Base-by-base conservation (phyloP, 1,140 invertebrate species). In the Colletes gigas region DNA sequence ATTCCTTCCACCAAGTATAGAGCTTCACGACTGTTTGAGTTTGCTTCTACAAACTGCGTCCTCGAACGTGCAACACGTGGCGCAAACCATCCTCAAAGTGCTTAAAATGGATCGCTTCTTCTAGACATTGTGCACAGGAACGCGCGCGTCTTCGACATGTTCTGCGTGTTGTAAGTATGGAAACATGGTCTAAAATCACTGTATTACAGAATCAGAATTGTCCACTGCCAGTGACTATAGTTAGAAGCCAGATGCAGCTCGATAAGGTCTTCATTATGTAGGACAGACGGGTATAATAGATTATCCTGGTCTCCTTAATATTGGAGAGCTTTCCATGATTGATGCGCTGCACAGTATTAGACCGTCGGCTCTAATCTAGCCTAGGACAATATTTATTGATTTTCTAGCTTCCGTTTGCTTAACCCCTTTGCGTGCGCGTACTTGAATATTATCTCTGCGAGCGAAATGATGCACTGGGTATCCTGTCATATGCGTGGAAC, bases 261-360 rank as follows among this genome's bases (percentile, higher is more conserved):
- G 71, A 77, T 82, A 44, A 81, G 57, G 52, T 82, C 54, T 82
- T 47, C 68, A 82, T 83, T 70, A 55, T 82, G 66, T 57, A 44
- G 76, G 63, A 55, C 62, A 74, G 71, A 75, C 76, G 47, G 70
- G 55, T 81, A 62, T 80, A 84, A 76, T 76, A 41, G 74, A 76
- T 76, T 76, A 76, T 67, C 63, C 63, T 15, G 10, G 39, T 41
- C 14, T 57, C 52, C 52, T 76, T 76, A 76, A 76, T 76, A 76
- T 55, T 68, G 63, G 52, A 76, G 74, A 41, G 63, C 74, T 68
- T 47, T 59, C 50, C 74, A 67, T 68, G 63, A 76, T 76, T 57
- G 63, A 76, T 76, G 63, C 73, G 52, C 52, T 47, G 47, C 39
- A 5, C 8, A 14, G 12, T 47, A n/a, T 41, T n/a, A 52, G 44